Percentiles rank a stretch among this genome's conserved stretches.
Conservation (phyloP, 2,113 vertebrate genomes). For the Notechis scutatus region DNA sequence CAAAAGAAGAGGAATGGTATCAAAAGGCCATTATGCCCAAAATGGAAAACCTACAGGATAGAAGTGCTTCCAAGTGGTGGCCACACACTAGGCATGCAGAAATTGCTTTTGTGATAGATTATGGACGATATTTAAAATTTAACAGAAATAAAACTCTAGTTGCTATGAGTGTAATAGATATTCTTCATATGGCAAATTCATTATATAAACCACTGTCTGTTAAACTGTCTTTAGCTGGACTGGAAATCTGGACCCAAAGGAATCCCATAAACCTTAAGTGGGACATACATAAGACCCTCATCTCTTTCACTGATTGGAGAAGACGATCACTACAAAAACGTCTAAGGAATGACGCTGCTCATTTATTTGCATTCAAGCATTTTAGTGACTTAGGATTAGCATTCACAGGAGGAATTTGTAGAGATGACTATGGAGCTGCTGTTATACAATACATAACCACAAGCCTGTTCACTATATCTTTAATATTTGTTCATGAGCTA, state of each 20-base stretch:
- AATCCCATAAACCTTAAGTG: conserved; percentile 24
- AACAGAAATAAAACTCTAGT: conserved; percentile 24
- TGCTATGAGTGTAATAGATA: background rate
- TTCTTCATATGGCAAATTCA: conserved; percentile 6
- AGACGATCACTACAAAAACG: background rate
- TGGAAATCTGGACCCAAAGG: conserved; percentile 61
- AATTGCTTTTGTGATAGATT: background rate
- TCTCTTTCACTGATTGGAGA: conserved; percentile 36
- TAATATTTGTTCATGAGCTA: conserved; percentile 56
- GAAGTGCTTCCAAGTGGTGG: background rate
- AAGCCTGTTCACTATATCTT: conserved; percentile 6
- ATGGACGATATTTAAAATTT: conserved; percentile 27
- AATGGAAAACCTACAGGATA: background rate
- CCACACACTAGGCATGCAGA: conserved; percentile 7
- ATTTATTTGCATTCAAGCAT: conserved; percentile 5
- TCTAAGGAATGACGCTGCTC: conserved; percentile 38
- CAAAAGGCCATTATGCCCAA: conserved; percentile 14
- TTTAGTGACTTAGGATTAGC: conserved; percentile 29
- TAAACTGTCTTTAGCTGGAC: background rate
- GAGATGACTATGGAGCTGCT: accelerated
- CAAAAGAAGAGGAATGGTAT: background rate
- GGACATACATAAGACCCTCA: background rate
- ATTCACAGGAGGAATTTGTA: conserved; percentile 6
- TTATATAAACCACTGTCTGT: background rate
- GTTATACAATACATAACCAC: conserved; percentile 15